A percentile compares a stretch with the other conserved stretches of the same genome.
These are phyloP conservation scores for Silvanus unidentatus DNA, from an alignment of 2,888 invertebrate species.

Conservation along the genomic window DNA sequence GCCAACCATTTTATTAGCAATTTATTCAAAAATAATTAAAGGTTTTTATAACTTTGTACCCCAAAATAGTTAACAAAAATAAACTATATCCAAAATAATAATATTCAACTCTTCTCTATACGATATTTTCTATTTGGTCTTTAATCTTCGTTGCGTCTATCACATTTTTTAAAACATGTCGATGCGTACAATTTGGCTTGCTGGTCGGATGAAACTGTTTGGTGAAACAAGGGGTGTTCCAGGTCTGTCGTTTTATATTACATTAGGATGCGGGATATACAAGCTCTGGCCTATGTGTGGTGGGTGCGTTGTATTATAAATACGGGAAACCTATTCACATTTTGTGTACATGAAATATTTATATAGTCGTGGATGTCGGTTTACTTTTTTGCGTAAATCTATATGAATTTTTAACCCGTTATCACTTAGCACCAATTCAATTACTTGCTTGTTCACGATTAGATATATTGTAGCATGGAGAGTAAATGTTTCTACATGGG, in stretches of 20 bases:
- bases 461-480: neutral
- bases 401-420: constrained; percentile 5
- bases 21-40: constrained; percentile 4
- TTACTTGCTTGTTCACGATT: constrained; percentile 1
- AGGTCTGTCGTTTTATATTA: neutral
- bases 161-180: constrained; percentile 18
- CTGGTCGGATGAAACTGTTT: constrained; percentile 2
- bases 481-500: neutral
- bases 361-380: no score
- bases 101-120: constrained; percentile 7
- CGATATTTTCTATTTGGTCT: constrained; percentile 2
- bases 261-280: neutral
- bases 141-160: constrained; percentile 23
- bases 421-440: constrained; percentile 5
- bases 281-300: no score
- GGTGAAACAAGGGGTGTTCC: constrained; percentile 5
- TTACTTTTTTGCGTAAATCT: neutral
- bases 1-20: constrained; percentile 51
- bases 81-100: constrained; percentile 6
- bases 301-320: no score
- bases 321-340: no score
- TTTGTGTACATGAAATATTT: no score
- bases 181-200: constrained; percentile 3
- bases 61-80: no score
- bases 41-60: neutral